A percentile compares a stretch with the other conserved stretches of the same genome.
These are phyloP conservation scores for Diglossa cyanea DNA, from an alignment of 2,797 vertebrate species.

Conservation along the genomic window DNA sequence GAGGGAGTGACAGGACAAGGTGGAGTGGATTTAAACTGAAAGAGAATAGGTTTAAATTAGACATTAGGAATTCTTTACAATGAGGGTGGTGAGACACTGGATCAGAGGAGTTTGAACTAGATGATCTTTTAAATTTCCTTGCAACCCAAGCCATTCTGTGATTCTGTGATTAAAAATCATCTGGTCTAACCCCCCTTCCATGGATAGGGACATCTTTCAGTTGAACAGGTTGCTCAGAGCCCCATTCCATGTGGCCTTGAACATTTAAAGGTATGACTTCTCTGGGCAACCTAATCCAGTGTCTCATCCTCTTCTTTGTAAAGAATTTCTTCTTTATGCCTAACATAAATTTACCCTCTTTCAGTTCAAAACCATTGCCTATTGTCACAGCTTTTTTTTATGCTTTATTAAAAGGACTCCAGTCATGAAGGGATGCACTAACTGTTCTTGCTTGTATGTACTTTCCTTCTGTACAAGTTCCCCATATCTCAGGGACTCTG, in stretches of 20 bases:
- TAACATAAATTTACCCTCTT: background rate
- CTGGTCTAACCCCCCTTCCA: accelerated
- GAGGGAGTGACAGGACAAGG: too few relatives aligned
- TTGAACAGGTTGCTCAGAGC: background rate
- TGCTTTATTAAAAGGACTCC: background rate
- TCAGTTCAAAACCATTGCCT: background rate
- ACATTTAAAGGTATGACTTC: background rate
- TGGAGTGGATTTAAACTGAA: background rate
- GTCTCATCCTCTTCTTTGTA: background rate
- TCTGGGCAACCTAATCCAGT: background rate
- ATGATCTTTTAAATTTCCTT: background rate
- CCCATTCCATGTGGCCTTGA: background rate
- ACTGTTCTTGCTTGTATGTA: background rate
- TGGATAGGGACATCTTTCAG: background rate
- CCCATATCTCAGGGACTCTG: background rate
- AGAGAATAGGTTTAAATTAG: background rate
- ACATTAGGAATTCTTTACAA: background rate
- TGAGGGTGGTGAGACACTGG: background rate
- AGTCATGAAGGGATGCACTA: background rate
- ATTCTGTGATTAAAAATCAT: background rate
- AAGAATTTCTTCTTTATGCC: background rate
- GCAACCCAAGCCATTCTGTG: background rate
- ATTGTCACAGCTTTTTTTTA: background rate
- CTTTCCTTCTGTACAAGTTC: background rate
- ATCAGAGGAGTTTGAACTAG: background rate